phyloP scores from a whole-genome alignment of 2,113 vertebrate species.

The Saimiri boliviensis region DNA sequence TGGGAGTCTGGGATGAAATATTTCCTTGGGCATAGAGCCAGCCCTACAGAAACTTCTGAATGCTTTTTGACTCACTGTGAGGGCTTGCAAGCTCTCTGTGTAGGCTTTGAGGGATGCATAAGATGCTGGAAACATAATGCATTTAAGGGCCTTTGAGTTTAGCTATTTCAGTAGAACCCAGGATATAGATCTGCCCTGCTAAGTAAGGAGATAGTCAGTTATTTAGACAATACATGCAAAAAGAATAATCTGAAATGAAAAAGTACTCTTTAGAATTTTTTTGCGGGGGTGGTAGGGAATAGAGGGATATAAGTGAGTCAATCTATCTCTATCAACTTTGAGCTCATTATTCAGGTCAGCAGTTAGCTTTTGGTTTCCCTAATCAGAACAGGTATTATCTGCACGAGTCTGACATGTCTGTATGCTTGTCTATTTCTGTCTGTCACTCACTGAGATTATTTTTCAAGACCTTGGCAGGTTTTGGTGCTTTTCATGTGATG shows the following conservation, averaged over 20 bases:
- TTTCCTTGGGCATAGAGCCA: not conserved
- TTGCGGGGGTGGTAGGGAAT: not conserved
- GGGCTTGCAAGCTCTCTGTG: not conserved
- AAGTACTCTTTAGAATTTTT: not conserved
- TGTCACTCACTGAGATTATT: not conserved
- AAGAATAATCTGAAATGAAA: not conserved
- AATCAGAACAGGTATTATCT: not conserved
- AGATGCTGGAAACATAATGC: not conserved
- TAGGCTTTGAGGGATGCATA: not conserved
- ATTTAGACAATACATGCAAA: not conserved
- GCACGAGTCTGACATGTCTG: not conserved
- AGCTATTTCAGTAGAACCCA: conserved; percentile 32
- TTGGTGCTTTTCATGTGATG: not conserved
- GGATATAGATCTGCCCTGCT: not conserved
- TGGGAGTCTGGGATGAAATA: not conserved
- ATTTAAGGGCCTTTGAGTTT: not conserved
- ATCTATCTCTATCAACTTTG: not conserved
- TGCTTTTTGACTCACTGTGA: not conserved
- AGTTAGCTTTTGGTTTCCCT: not conserved
- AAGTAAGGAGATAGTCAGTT: not conserved
- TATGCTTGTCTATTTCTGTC: not conserved
- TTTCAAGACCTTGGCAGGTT: not conserved
- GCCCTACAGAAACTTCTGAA: not conserved
- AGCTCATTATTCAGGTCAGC: not conserved
- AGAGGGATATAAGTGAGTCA: not conserved